These are phyloP conservation scores for Drosophila insularis DNA, from an alignment of 1,140 invertebrate species.

Conservation along the genomic window DNA sequence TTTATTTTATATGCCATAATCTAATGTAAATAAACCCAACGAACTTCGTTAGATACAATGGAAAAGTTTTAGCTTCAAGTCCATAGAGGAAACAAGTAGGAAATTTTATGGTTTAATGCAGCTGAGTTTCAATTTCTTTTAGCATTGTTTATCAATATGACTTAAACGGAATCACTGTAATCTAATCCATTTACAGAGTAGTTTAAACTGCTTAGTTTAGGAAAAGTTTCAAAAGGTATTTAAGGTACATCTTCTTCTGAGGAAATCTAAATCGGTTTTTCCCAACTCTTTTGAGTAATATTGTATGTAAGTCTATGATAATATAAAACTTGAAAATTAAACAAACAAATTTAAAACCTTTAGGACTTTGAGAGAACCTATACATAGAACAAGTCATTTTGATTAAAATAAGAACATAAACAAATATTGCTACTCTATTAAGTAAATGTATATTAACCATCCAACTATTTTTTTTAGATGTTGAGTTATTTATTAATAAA, in stretches of 20 bases:
- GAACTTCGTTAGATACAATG: conserved; percentile 23
- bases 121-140: neutral
- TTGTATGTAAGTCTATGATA: too few species aligned
- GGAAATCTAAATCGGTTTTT: too few species aligned
- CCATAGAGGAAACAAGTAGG: neutral
- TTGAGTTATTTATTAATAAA: too few species aligned
- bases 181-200: neutral
- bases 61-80: conserved; percentile 37
- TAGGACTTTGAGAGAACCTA: too few species aligned
- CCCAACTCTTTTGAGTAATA: too few species aligned
- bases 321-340: too few species aligned
- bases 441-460: too few species aligned
- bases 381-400: too few species aligned
- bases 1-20: conserved; percentile 33
- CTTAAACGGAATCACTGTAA: neutral
- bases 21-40: conserved; percentile 60
- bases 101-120: neutral
- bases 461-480: too few species aligned
- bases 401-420: too few species aligned
- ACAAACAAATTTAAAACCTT: too few species aligned
- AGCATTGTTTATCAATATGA: neutral
- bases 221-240: neutral
- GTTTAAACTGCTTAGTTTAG: neutral
- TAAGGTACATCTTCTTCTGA: neutral
- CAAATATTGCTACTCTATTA: too few species aligned